phyloP scores from a whole-genome alignment of 2,888 invertebrate species.

The Eupelmus urozonus region DNA sequence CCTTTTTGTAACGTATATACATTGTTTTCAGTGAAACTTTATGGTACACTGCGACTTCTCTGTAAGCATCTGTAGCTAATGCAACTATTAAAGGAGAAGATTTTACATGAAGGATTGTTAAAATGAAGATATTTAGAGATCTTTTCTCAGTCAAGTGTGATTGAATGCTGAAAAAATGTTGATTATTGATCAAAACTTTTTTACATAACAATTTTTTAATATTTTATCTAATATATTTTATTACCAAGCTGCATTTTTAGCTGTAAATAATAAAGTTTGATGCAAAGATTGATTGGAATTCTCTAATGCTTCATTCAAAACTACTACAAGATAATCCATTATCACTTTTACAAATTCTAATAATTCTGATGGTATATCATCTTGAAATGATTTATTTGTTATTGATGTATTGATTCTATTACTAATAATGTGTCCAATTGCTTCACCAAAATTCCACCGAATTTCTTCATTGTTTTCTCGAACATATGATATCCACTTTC shows the following conservation, averaged over 20 bases:
- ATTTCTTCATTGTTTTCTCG: constrained; percentile 72
- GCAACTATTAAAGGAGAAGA: constrained; percentile 79
- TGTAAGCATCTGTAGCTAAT: constrained; percentile 80
- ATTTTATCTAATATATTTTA: constrained; percentile 27
- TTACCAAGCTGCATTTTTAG: constrained; percentile 79
- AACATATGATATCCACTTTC: constrained; percentile 75
- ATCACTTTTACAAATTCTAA: constrained; percentile 77
- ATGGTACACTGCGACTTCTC: constrained; percentile 80
- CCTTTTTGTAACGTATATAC: constrained; percentile 82
- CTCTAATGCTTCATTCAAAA: constrained; percentile 75
- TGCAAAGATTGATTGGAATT: constrained; percentile 79
- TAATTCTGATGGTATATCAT: constrained; percentile 67
- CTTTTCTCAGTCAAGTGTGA: constrained; percentile 74
- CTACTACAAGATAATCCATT: constrained; percentile 72
- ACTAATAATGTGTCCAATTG: constrained; percentile 71
- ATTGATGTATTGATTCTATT: constrained; percentile 73
- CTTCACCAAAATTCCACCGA: constrained; percentile 72
- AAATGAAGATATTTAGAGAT: constrained; percentile 81
- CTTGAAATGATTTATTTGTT: constrained; percentile 73
- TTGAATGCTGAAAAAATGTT: constrained; percentile 65
- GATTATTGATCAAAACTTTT: constrained; percentile 20
- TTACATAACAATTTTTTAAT: constrained; percentile 16
- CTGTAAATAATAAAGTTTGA: constrained; percentile 79
- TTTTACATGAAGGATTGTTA: constrained; percentile 79
- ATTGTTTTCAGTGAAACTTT: constrained; percentile 80